phyloP scores from a whole-genome alignment of 2,113 vertebrate species.

The Caranx ignobilis region DNA sequence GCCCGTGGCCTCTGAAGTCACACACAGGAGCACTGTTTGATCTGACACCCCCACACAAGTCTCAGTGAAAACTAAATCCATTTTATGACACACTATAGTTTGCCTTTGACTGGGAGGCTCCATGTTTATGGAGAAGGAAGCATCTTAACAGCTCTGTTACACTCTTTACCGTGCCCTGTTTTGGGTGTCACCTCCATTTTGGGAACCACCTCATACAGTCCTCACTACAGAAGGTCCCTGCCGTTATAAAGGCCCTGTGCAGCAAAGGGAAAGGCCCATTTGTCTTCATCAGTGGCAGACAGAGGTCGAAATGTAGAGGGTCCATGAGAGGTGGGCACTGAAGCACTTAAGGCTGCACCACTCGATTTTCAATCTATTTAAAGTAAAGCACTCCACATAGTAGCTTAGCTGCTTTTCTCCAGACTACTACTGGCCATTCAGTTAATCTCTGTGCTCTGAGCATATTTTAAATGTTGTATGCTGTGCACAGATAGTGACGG shows the following conservation, averaged over 20 bases:
- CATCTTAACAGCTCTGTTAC: neutral
- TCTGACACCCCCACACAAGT: neutral
- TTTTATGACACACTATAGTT: neutral
- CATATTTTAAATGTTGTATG: neutral
- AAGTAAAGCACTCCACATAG: slow-evolving; percentile 31
- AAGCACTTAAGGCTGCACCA: slow-evolving; percentile 41
- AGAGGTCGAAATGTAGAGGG: slow-evolving; percentile 50
- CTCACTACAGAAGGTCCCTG: neutral
- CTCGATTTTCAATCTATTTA: slow-evolving; percentile 60
- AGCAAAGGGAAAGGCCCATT: slow-evolving; percentile 48
- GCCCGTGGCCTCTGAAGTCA: neutral
- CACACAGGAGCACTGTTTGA: neutral
- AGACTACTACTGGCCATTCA: neutral
- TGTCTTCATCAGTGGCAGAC: slow-evolving; percentile 65
- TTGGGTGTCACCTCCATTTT: neutral
- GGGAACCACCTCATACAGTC: slow-evolving; percentile 14
- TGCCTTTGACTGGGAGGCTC: neutral
- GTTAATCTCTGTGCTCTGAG: slow-evolving; percentile 5
- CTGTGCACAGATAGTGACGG: slow-evolving; percentile 7
- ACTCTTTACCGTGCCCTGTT: neutral
- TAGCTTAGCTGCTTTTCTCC: slow-evolving; percentile 6
- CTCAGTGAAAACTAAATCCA: too few species aligned
- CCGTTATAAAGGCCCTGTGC: neutral
- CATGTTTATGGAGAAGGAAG: neutral
- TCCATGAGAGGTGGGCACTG: slow-evolving; percentile 35